Percentiles rank a stretch among this genome's conserved stretches.
Evolutionary conservation across 2,113 vertebrate species (phyloP).

Genomic region (Picathartes gymnocephalus): DNA sequence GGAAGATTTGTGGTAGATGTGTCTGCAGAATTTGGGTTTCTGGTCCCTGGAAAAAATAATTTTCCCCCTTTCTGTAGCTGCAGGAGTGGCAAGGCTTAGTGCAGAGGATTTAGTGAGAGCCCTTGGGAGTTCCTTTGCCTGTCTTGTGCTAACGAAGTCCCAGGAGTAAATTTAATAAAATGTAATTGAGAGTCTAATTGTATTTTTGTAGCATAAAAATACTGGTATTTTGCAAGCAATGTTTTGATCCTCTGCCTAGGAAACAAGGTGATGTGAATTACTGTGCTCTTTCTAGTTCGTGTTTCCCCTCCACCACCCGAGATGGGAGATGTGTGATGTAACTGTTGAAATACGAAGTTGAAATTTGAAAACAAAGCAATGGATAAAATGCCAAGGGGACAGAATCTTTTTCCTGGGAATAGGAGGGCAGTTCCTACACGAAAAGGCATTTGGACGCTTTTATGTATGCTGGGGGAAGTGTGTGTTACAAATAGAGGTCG

Average conservation of each 20-base stretch:
- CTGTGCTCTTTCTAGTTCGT: neutral
- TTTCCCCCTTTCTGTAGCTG: neutral
- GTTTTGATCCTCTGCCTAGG: neutral
- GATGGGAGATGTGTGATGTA: neutral
- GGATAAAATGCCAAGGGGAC: neutral
- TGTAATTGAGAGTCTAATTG: neutral
- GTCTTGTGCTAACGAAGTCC: neutral
- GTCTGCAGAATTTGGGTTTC: conserved; percentile 16
- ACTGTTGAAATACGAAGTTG: neutral
- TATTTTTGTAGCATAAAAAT: neutral
- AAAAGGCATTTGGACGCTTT: neutral
- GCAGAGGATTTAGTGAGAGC: neutral
- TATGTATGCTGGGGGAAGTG: neutral
- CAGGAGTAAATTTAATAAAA: neutral
- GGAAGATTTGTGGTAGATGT: neutral
- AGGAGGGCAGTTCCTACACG: neutral
- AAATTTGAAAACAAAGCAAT: neutral
- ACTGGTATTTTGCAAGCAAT: neutral
- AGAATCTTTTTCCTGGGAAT: neutral
- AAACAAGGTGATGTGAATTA: neutral
- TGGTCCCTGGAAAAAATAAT: neutral
- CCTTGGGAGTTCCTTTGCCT: neutral
- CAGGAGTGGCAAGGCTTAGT: accelerated
- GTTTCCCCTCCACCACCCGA: neutral
- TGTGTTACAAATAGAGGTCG: neutral